These are phyloP conservation scores for Pseudomugil gertrudae DNA, from an alignment of 2,797 vertebrate species.

Conservation along the genomic window DNA sequence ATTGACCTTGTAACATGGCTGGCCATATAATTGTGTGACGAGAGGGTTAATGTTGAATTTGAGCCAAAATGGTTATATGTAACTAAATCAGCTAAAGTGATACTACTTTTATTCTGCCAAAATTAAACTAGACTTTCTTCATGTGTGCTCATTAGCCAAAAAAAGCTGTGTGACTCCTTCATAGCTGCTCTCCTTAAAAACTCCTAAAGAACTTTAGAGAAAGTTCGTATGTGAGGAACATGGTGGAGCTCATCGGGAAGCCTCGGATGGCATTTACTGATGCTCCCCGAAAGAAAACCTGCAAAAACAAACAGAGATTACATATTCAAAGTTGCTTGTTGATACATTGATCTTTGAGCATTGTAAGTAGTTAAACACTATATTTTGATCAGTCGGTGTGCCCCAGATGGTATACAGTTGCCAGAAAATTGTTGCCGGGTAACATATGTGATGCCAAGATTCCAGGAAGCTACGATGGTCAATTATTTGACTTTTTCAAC, in stretches of 20 bases:
- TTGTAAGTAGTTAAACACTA: background rate
- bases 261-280: constrained; percentile 91
- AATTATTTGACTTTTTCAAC: background rate
- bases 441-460: no score
- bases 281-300: constrained; percentile 93
- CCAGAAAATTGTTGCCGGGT: no score
- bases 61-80: background rate
- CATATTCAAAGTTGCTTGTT: no score
- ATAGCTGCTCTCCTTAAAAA: constrained; percentile 37
- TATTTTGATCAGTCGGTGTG: background rate
- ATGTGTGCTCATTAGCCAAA: constrained; percentile 11
- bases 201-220: constrained; percentile 88
- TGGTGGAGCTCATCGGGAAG: constrained; percentile 94
- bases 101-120: background rate
- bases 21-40: background rate
- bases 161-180: background rate
- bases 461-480: background rate
- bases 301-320: no score
- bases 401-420: no score
- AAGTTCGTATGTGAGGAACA: constrained; percentile 96
- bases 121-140: background rate
- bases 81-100: background rate
- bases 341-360: background rate
- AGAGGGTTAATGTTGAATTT: background rate
- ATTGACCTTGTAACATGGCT: background rate